Evolutionary conservation across 1,140 invertebrate species (phyloP), one percentile per base, ranked within the genome.

Genomic region (Zaprionus kolodkinae): DNA sequence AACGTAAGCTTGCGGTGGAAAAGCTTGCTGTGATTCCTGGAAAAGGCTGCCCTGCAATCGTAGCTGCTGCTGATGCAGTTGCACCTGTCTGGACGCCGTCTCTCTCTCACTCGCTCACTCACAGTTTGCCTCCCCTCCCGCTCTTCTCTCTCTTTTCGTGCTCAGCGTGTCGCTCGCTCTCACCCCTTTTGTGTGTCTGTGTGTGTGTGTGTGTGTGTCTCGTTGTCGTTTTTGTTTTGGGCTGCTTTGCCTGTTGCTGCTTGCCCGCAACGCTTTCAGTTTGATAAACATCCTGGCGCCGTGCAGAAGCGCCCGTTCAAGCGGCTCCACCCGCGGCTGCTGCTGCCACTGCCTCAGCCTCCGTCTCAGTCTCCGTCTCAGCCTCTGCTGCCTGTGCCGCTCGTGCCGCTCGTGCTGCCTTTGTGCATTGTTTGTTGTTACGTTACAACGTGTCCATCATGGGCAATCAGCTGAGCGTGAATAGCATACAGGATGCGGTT

Each of bases 401-500:
- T n/a, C 1, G 3, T 35, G 33, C 10, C 6, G 0, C 10, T 35
- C 5, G 1, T 35, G 6, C 27, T 36, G 45, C 59, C 50, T 71
- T 15, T 27, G 43, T 45, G 25, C 33, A 21, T 66, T 45, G 33
- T 35, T 10, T 35, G 33, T 40, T 50, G 43, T 12, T 59, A 40
- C 50, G 25, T 43, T 40, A 5, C n/a, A n/a, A n/a, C 21, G 33
- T 6, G 11, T 9, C 11, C 52, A 43, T 50, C 33, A 91, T 91
- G 90, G 90, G 90, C 72, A 91, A 91, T 75, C 84, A 90, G 61
- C 75, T 91, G 75, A 90, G 78, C 66, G 83, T 91, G 50, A 91
- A 81, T 64, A 81, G 84, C 62, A 72, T 91, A 27, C 90, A 91
- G 72, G 90, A 81, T 68, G 86, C 90, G 72, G 81, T 91, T 70